A percentile compares a stretch with the other conserved stretches of the same genome.
These are phyloP conservation scores for Scaptomyza tumidula DNA, from an alignment of 2,888 invertebrate species.

Conservation along the genomic window DNA sequence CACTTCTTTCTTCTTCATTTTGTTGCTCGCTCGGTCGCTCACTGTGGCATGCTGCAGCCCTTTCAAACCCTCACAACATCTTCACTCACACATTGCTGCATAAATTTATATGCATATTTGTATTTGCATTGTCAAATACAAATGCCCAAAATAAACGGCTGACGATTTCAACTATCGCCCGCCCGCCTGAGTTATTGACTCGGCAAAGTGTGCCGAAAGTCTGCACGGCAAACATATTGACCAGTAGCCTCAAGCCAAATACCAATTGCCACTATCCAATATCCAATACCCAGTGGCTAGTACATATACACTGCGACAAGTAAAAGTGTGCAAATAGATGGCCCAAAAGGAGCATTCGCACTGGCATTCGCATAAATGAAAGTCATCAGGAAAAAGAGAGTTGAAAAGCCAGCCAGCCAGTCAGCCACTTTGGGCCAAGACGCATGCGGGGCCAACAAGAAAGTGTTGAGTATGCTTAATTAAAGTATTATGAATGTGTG, in stretches of 20 bases:
- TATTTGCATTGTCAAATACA: slow-evolving; percentile 63
- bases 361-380: slow-evolving; percentile 56
- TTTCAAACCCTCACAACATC: slow-evolving; percentile 4
- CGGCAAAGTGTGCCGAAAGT: slow-evolving; percentile 65
- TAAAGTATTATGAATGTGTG: slow-evolving; percentile 75
- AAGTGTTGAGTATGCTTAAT: slow-evolving; percentile 70
- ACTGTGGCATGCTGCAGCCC: slow-evolving; percentile 58
- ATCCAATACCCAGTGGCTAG: slow-evolving; percentile 14
- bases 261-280: slow-evolving; percentile 8
- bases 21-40: slow-evolving; percentile 1
- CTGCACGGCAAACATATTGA: slow-evolving; percentile 55
- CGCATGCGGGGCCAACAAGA: slow-evolving; percentile 41
- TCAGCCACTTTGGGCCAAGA: slow-evolving; percentile 58
- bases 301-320: slow-evolving; percentile 49
- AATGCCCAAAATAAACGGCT: slow-evolving; percentile 63
- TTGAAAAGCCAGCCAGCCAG: slow-evolving; percentile 37
- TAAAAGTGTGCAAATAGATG: slow-evolving; percentile 74
- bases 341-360: slow-evolving; percentile 33
- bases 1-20: slow-evolving; percentile 39
- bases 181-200: slow-evolving; percentile 53
- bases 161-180: slow-evolving; percentile 28
- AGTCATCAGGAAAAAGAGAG: slow-evolving; percentile 67
- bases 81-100: slow-evolving; percentile 39
- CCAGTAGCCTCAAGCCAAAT: slow-evolving; percentile 60
- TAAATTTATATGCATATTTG: slow-evolving; percentile 68